Evolutionary conservation across 2,888 invertebrate genomes (phyloP), one percentile per base, ranked within the genome.

Genomic region (Magallana nippona): DNA sequence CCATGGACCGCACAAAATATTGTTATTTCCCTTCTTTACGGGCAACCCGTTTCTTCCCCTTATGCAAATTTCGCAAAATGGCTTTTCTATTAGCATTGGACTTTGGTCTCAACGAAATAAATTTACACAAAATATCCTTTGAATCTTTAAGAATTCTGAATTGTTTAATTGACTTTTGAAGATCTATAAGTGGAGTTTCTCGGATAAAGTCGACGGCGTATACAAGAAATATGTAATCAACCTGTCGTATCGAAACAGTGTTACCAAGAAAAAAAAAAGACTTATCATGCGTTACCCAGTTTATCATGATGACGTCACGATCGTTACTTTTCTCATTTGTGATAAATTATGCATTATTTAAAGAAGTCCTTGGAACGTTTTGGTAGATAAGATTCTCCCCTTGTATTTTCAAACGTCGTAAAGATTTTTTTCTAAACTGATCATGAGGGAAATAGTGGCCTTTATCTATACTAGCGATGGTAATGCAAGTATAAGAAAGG

Each of bases 1-100:
- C 71, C 71, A 71, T 27, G 71, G 71, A 27, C 71, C 32, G 32
- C 27, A 15, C 71, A 71, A 71, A 71, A 71, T 71, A 71, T 71
- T 71, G 32, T 8, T 27, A 27, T 27, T 17, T 3, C 27, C 5
- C 27, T 13, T 15, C 13, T 71, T 27, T 32, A 27, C 5, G 32
- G 19, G 13, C 11, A 15, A 15, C 71, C 32, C 19, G 71, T 5
- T 27, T 13, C 13, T 71, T 13, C 2, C 44, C 44, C 8, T 44
- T 44, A 44, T 44, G 44, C 8, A 5, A 44, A 44, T 44, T 44
- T 44, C 8, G 44, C 44, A 8, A 44, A 44, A 44, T 44, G 44
- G 44, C 44, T 44, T 44, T 44, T 44, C 44, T 44, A 8, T 44
- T 44, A 5, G 44, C 44, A 44, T 8, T 44, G 44, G 44, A 44